Evolutionary conservation across 2,113 vertebrate genomes (phyloP), one percentile per base, ranked within the genome.

Genomic region (Morphnarchus princeps): DNA sequence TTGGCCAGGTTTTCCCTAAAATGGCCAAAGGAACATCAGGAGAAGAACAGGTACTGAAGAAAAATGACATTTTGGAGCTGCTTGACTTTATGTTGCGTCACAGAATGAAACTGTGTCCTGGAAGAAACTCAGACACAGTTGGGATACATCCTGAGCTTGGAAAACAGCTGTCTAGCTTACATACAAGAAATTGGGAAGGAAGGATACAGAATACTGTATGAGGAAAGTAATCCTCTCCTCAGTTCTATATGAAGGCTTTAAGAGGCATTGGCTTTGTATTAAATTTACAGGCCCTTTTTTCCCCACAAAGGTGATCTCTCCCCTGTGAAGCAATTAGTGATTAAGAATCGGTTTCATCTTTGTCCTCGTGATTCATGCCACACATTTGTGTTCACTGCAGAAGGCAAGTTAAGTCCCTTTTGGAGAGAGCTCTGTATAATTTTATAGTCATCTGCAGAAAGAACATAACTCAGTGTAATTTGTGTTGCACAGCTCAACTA

Each of bases 401-500:
- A 87, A 95, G 34, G 84, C 66, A 83, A 89, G 84, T 89, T 83
- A 95, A 94, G n/a, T 61, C 77, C 36, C 66, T 91, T 95, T 73
- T 73, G 78, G 31, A 92, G 59, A 90, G 52, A 83, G 59, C 14
- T 50, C 94, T 62, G 80, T 96, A 94, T 95, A 96, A 92, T 97
- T 96, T 96, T 96, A 95, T 87, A 63, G 88, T 89, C 67, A 72
- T 78, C 90, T 73, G 63, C 82, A 59, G 67, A 36, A 94, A 82
- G 95, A 86, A 45, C 76, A 81, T 97, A 97, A 95, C 47, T 97
- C 86, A 63, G 57, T 43, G 77, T 93, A 87, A 96, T 96, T 93
- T 95, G 92, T 95, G 65, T 87, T 87, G 90, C 50, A 20, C 32
- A 78, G 59, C 95, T 96, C 76, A 47, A 67, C n/a, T 83, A 16